phyloP scores from a whole-genome alignment of 2,113 vertebrate genomes.

The Perca fluviatilis region DNA sequence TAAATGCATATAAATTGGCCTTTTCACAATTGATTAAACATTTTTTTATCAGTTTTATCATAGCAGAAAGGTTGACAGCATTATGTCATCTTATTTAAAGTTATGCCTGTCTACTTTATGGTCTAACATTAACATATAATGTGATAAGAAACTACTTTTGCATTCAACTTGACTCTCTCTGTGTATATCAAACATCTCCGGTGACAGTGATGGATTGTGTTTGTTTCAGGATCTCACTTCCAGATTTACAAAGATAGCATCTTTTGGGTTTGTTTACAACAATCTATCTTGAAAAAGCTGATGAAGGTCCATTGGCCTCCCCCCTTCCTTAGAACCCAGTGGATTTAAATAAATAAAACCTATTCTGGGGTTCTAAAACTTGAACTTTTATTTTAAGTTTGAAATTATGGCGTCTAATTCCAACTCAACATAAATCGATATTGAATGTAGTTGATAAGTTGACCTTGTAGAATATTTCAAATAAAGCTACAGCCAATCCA shows the following conservation, averaged over 20 bases:
- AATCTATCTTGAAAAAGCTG: background rate
- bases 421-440: background rate
- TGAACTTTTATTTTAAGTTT: background rate
- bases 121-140: conserved; percentile 30
- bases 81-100: conserved; percentile 4
- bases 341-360: conserved; percentile 1
- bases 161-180: conserved; percentile 27
- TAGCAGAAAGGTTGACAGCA: background rate
- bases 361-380: background rate
- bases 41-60: background rate
- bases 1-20: background rate
- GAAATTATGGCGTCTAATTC: background rate
- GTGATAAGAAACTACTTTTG: conserved; percentile 36
- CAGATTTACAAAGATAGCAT: conserved; percentile 42
- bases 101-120: background rate
- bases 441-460: background rate
- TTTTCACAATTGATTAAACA: background rate
- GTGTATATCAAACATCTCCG: conserved; percentile 22
- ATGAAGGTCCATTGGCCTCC: background rate
- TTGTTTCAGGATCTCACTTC: conserved; percentile 43
- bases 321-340: background rate
- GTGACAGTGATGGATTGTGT: conserved; percentile 65
- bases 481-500: background rate
- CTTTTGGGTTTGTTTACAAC: conserved; percentile 32
- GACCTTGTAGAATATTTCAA: background rate